Percentiles rank a stretch among this genome's conserved stretches.
Evolutionary conservation across 2,113 vertebrate species (phyloP).

Genomic region (Muscicapa adusta): DNA sequence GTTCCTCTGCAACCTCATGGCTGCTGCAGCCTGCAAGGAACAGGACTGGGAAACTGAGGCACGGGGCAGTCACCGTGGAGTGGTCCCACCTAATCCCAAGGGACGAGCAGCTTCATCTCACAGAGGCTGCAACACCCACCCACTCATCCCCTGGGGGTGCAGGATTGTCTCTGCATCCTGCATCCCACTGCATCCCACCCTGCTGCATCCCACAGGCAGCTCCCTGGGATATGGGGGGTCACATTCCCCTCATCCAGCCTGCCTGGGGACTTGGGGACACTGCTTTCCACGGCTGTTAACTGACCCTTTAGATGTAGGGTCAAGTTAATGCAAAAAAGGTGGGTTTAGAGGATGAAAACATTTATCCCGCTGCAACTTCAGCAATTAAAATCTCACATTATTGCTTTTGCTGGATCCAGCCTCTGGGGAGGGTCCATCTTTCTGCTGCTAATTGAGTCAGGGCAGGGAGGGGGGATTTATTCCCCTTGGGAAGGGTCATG

Average conservation of each 20-base stretch:
- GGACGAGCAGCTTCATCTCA: not conserved
- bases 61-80: accelerated
- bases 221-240: not conserved
- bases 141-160: accelerated
- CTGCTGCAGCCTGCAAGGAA: not conserved
- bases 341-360: accelerated
- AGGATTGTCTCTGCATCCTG: accelerated
- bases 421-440: not conserved
- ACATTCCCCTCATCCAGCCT: not conserved
- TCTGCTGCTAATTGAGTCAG: not conserved
- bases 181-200: not conserved
- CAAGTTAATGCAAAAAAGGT: not conserved
- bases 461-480: not conserved
- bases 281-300: accelerated
- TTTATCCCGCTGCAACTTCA: accelerated
- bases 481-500: accelerated
- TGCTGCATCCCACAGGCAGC: not conserved
- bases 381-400: not conserved
- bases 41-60: conserved; percentile 13
- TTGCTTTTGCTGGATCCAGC: accelerated
- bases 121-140: accelerated
- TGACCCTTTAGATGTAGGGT: not conserved
- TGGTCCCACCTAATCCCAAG: not conserved
- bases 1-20: not conserved
- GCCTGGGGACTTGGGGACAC: not conserved